Evolutionary conservation across 2,113 vertebrate genomes (phyloP), one percentile per base, ranked within the genome.

Genomic region (Eubucco bourcierii): DNA sequence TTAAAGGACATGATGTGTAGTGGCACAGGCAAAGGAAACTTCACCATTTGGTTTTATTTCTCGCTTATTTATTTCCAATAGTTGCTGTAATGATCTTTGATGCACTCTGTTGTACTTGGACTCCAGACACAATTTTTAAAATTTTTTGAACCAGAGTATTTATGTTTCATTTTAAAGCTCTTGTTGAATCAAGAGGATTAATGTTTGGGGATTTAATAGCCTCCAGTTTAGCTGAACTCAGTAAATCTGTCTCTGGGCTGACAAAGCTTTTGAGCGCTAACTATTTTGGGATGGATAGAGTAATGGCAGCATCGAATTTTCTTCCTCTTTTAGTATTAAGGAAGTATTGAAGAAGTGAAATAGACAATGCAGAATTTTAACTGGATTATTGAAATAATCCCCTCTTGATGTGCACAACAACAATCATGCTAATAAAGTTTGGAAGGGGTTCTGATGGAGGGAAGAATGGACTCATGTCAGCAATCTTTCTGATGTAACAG

Each of bases 101-200:
- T 72, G 28, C 53, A 24, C 13, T 68, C 58, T 74, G 31, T 87
- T 79, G 60, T 86, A 34, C 15, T 91, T 78, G 9, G 47, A 73
- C 64, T 89, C 67, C 20, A 23, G 15, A 56, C 7, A 10, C 60
- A 72, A 5, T 66, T 34, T 46, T 46, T 16, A 18, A 79, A 94
- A 90, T 46, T 46, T 81, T 94, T 92, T 88, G 81, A 66, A 71
- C 33, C 21, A 41, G 44, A 65, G 37, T 86, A 85, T 74, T 79
- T 76, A 33, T 59, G 64, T 73, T 84, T 53, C 25, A 33, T 82
- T 66, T 39, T 65, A 80, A 86, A 95, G 5, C 53, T 16, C 66
- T 20, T 85, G 71, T 52, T 93, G 72, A 93, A 95, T 94, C 58
- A 84, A 87, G 91, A 83, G 76, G 59, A 88, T 87, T 93, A 90